Conservation (phyloP, 1,140 invertebrate genomes). For the Chironomus striatipennis region DNA sequence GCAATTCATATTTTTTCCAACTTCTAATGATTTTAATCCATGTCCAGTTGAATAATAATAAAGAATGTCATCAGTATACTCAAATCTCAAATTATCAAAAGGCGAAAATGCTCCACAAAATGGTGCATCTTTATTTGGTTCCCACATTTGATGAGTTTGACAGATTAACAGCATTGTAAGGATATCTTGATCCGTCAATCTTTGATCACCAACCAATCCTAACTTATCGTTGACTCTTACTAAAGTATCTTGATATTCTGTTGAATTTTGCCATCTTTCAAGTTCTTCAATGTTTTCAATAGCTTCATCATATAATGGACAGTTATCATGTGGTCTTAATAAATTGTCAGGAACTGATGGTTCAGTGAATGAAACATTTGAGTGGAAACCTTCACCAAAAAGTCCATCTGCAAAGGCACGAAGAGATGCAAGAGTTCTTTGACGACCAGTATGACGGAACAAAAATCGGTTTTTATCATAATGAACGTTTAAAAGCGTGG, state of each 20-base stretch:
- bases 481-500: not conserved
- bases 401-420: constrained; percentile 17
- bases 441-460: constrained; percentile 10
- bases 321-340: not conserved
- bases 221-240: not conserved
- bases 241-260: not conserved
- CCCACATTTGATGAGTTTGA: not conserved
- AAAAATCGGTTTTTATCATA: not conserved
- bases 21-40: not conserved
- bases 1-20: not conserved
- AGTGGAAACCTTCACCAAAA: not conserved
- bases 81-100: not conserved
- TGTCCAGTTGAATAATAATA: not conserved
- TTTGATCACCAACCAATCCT: not conserved
- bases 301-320: not conserved
- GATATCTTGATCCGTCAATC: not conserved
- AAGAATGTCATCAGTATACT: not conserved
- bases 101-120: not conserved
- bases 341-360: not conserved
- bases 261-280: not conserved
- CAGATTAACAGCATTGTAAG: not conserved
- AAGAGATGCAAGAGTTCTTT: not conserved
- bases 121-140: not conserved
- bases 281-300: not conserved
- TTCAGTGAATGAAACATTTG: not conserved